Evolutionary conservation across 2,113 vertebrate species (phyloP).

Genomic region (Ranitomeya variabilis): DNA sequence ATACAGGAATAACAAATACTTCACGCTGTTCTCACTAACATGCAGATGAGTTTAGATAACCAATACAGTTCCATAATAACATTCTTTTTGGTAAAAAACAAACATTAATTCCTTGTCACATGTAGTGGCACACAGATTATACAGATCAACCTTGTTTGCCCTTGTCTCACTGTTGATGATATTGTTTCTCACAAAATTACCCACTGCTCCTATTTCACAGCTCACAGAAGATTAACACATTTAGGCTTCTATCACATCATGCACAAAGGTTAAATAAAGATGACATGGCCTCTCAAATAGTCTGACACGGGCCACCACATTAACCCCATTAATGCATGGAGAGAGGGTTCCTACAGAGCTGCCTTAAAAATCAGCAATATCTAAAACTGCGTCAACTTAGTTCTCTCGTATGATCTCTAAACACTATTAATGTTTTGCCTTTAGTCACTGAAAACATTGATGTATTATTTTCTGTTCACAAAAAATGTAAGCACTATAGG

Average conservation of each 20-base stretch:
- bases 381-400: not conserved
- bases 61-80: not conserved
- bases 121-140: not conserved
- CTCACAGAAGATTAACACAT: constrained; percentile 8
- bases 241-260: constrained; percentile 21
- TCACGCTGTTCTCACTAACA: not conserved
- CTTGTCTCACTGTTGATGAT: constrained; percentile 26
- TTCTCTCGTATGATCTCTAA: not conserved
- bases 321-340: constrained; percentile 34
- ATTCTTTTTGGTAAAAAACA: not conserved
- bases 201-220: constrained; percentile 5
- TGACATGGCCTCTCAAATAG: constrained; percentile 27
- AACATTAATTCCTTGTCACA: not conserved
- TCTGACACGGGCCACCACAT: constrained; percentile 34
- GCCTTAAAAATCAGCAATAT: not conserved
- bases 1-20: too few relatives aligned
- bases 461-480: not conserved
- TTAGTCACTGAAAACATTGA: not conserved
- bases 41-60: not conserved
- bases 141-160: constrained; percentile 14
- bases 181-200: not conserved
- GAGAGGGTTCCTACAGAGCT: not conserved
- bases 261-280: constrained; percentile 34
- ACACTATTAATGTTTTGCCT: not conserved
- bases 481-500: not conserved